Conservation (phyloP, 2,888 invertebrate species). For the Seira musarum region DNA sequence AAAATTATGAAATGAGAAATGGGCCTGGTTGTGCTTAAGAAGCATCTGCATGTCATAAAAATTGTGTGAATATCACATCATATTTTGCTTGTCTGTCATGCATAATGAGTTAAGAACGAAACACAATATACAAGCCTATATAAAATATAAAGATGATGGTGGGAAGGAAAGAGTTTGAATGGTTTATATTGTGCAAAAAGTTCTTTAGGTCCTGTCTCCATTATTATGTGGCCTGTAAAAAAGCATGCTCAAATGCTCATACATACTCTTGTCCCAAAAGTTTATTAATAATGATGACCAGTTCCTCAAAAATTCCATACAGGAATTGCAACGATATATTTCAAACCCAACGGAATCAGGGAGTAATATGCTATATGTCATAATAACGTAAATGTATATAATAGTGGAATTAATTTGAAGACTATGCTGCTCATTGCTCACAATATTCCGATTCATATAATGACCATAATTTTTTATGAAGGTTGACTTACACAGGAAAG, state of each 20-base stretch:
- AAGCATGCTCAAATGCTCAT: conserved; percentile 11
- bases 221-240: neutral
- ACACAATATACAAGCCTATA: neutral
- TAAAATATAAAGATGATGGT: neutral
- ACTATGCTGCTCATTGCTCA: neutral
- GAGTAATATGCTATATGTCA: too few species aligned
- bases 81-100: neutral
- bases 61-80: neutral
- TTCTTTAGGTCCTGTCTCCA: neutral
- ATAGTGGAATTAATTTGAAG: neutral
- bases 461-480: neutral
- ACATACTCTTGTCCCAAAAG: conserved; percentile 10
- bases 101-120: neutral
- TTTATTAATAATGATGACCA: conserved; percentile 43
- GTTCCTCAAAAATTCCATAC: conserved; percentile 14
- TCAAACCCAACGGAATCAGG: neutral
- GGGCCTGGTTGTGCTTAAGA: neutral
- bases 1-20: neutral
- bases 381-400: neutral
- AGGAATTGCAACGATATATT: neutral
- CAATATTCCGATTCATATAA: neutral
- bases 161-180: neutral
- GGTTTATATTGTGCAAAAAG: neutral
- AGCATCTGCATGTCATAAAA: neutral
- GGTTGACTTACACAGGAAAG: neutral